These are phyloP conservation scores for Morpho achilles DNA, from an alignment of 2,888 invertebrate genomes.

Conservation along the genomic window DNA sequence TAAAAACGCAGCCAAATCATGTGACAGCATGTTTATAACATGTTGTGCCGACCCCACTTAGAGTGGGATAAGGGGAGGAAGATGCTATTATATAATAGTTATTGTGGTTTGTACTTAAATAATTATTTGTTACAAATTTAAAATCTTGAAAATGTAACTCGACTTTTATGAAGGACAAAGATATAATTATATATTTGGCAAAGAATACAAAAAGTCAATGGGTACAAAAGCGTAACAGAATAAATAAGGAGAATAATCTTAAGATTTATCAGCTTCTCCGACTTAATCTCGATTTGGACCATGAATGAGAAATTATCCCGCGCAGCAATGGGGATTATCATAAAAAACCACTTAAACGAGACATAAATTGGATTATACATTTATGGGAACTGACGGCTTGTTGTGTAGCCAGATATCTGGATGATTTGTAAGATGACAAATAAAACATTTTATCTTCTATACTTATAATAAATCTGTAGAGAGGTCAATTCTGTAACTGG, in stretches of 20 bases:
- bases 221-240: slow-evolving; percentile 8
- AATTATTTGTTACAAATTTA: no score
- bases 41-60: no score
- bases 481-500: no score
- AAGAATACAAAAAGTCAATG: slow-evolving; percentile 3
- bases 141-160: no score
- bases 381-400: slow-evolving; percentile 27
- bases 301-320: slow-evolving; percentile 36
- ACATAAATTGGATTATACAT: slow-evolving; percentile 31
- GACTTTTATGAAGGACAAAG: not conserved
- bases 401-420: slow-evolving; percentile 15
- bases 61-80: no score
- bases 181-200: slow-evolving; percentile 8
- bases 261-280: slow-evolving; percentile 27
- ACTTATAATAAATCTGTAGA: no score
- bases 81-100: no score
- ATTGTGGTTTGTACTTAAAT: no score
- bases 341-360: slow-evolving; percentile 35
- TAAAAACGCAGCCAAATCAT: no score
- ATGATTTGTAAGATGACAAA: slow-evolving; percentile 14
- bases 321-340: slow-evolving; percentile 31
- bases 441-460: not conserved
- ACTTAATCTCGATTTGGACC: slow-evolving; percentile 33
- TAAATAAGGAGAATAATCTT: slow-evolving; percentile 14
- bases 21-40: no score